Base-by-base conservation (phyloP, 2,113 vertebrate species). In the Cyphomyrus plagiostoma region DNA sequence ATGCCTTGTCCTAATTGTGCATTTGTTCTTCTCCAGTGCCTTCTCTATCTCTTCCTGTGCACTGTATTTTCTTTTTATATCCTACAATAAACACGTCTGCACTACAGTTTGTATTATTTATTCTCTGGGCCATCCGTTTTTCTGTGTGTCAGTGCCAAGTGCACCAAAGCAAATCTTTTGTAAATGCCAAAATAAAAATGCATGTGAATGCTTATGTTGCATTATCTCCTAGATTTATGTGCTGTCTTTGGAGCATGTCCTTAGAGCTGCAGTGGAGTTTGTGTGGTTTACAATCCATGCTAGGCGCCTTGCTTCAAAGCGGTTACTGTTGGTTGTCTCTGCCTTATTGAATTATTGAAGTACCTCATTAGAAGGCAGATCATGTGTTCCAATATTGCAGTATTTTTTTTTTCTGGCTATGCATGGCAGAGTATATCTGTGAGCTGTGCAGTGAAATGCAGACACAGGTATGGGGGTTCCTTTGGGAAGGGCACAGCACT, bases 271-370 rank as follows among this genome's bases (percentile, higher is more conserved):
- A 46, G 48, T 15, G 17, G 21, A 26, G 8, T 26, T 11, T 45
- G 4, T 23, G 8, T 3, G 5, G 53, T 88, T 62, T 42, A 17
- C 42, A 3, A 11, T 58, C 56, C 42, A 42, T 62, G 53, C 42
- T 46, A 35, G 52, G 86, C 19, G 21, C 7, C 52, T 45, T 21
- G 9, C 11, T 46, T 88, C 86, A 45, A 42, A 88, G 87, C 46
- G 56, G 9, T 42, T 62, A 53, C 53, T 45, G 39, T 45, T 23
- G 52, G 15, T 88, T 62, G 52, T 23, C 87, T 88, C 87, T 45
- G 49, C 85, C 30, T 66, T 62, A 42, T 80, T 77, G 46, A 80
- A 26, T 82, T 89, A 52, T 80, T 52, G 46, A 26, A 88, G 87
- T 23, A 70, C 8, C 46, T 89, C 66, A 50, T 89, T 80, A 39